Evolutionary conservation across 2,113 vertebrate genomes (phyloP).

Genomic region (Athene noctua): DNA sequence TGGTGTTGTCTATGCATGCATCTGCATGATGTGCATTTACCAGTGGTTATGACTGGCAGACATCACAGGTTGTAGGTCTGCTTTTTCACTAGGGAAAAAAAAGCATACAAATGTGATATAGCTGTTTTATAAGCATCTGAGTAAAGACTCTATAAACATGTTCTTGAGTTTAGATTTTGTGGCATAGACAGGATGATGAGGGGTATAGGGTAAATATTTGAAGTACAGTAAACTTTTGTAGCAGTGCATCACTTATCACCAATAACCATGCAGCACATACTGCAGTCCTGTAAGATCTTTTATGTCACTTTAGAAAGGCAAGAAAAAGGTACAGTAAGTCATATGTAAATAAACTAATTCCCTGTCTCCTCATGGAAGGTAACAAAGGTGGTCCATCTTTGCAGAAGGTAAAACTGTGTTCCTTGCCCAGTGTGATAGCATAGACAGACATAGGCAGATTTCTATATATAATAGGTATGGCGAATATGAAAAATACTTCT

Average conservation of each 20-base stretch:
- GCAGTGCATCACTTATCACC: not conserved
- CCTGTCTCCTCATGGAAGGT: not conserved
- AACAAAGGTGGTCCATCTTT: not conserved
- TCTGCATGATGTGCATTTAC: not conserved
- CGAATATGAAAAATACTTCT: not conserved
- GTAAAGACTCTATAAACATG: not conserved
- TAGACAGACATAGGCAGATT: not conserved
- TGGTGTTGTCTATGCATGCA: too few species aligned
- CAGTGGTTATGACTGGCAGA: not conserved
- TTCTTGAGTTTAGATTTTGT: not conserved
- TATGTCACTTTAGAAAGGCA: not conserved
- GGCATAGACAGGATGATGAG: not conserved
- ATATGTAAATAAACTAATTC: not conserved
- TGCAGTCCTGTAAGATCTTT: not conserved
- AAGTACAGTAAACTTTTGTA: not conserved
- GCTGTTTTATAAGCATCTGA: not conserved
- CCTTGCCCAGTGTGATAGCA: not conserved
- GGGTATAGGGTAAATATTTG: not conserved
- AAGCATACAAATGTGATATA: not conserved
- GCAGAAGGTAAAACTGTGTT: not conserved
- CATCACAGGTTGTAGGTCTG: not conserved
- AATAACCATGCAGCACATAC: not conserved
- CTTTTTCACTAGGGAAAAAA: not conserved
- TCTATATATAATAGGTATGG: not conserved
- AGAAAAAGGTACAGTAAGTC: not conserved